Conservation (phyloP, 2,113 vertebrate species). For the Phoxinus phoxinus region DNA sequence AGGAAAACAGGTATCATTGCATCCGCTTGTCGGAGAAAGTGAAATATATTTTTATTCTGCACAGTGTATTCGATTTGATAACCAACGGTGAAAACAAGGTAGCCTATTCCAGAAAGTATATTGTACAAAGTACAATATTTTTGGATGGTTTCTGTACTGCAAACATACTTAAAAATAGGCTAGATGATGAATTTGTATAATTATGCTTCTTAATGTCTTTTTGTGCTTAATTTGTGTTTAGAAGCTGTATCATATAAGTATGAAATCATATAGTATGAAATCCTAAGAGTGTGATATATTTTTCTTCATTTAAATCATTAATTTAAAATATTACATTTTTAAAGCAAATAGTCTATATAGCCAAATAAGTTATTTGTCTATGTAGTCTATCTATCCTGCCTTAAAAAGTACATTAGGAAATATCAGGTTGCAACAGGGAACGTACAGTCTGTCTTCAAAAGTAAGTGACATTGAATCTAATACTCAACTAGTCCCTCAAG, state of each 20-base stretch:
- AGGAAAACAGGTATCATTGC: no score
- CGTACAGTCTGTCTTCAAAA: constrained; percentile 7
- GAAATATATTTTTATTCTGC: no score
- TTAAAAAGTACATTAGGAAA: background rate
- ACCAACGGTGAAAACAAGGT: no score
- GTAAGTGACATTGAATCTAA: constrained; percentile 43
- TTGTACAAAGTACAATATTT: background rate
- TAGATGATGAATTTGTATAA: background rate
- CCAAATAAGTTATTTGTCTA: background rate
- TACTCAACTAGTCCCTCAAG: constrained; percentile 19
- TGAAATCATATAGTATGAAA: background rate
- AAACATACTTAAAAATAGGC: background rate
- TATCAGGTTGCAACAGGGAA: background rate
- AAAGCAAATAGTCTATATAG: background rate
- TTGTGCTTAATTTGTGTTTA: background rate
- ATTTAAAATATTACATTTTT: background rate
- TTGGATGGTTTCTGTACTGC: background rate
- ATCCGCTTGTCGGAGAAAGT: no score
- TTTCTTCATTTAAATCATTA: background rate
- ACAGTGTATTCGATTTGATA: no score
- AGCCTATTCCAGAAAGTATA: background rate
- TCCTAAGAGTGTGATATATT: background rate
- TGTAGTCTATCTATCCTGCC: background rate
- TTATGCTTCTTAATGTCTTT: background rate
- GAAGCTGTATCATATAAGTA: background rate